Evolutionary conservation across 2,113 vertebrate species (phyloP).

Genomic region (Tonatia bakeri): DNA sequence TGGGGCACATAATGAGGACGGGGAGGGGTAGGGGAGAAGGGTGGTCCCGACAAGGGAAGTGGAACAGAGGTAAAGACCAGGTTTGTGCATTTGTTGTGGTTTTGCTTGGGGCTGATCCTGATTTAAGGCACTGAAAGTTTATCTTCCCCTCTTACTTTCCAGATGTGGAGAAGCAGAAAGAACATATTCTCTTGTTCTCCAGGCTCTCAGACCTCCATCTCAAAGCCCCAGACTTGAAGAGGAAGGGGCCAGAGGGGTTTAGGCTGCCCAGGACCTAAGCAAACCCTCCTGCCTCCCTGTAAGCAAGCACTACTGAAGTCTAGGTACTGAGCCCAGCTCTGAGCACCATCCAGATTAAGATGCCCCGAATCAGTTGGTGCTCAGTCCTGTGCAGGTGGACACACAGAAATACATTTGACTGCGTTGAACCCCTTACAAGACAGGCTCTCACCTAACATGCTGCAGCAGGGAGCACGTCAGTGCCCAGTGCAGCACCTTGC

Average conservation of each 20-base stretch:
- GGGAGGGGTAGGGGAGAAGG: not conserved
- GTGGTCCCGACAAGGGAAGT: not conserved
- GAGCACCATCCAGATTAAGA: not conserved
- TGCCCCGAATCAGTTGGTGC: not conserved
- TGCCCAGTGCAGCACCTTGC: not conserved
- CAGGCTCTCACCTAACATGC: rapidly evolving
- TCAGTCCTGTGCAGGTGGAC: not conserved
- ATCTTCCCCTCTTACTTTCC: not conserved
- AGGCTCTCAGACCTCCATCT: not conserved
- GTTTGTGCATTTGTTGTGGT: not conserved
- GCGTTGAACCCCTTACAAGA: not conserved
- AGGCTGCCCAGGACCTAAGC: not conserved
- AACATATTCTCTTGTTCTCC: not conserved
- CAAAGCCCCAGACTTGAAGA: not conserved
- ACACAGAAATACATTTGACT: not conserved
- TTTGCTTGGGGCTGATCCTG: not conserved
- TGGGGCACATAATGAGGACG: rapidly evolving
- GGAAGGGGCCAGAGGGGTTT: not conserved
- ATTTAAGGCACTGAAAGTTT: not conserved
- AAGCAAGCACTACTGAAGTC: not conserved
- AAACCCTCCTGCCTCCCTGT: not conserved
- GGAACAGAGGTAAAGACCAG: not conserved
- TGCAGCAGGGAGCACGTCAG: rapidly evolving
- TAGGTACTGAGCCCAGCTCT: not conserved
- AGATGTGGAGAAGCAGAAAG: not conserved